phyloP scores from a whole-genome alignment of 2,888 invertebrate species.

The Leptinotarsa peninsularis region DNA sequence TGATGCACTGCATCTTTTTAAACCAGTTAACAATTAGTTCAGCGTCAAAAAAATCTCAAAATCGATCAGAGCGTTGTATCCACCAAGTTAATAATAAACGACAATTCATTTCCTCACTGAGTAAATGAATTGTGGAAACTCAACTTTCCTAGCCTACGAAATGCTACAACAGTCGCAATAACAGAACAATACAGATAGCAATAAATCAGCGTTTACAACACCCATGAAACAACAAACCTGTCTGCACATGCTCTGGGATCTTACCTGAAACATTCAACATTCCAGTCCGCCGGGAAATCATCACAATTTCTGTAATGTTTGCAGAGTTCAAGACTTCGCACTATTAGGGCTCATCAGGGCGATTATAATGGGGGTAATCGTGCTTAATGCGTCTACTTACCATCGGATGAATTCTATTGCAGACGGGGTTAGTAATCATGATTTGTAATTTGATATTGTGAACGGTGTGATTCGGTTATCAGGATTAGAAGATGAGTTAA shows the following conservation, averaged over 20 bases:
- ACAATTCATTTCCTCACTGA: too few relatives aligned
- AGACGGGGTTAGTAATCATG: conserved; percentile 8
- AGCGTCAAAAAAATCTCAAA: too few relatives aligned
- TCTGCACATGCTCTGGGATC: conserved; percentile 17
- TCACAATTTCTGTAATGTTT: conserved; percentile 19
- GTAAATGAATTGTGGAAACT: neutral
- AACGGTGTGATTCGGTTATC: neutral
- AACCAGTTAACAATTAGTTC: too few relatives aligned
- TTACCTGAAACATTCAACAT: conserved; percentile 15
- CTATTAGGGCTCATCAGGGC: conserved; percentile 33
- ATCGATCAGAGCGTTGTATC: too few relatives aligned
- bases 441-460: conserved; percentile 18
- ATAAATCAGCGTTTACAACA: conserved; percentile 12
- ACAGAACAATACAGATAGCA: neutral
- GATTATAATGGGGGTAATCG: conserved; percentile 31
- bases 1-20: too few relatives aligned
- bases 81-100: too few relatives aligned
- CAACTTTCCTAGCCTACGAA: neutral
- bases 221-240: conserved; percentile 16
- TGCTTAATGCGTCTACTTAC: conserved; percentile 23
- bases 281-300: conserved; percentile 15
- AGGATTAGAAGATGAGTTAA: conserved; percentile 1
- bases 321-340: conserved; percentile 28
- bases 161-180: neutral
- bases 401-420: conserved; percentile 14